A percentile compares a stretch with the other conserved stretches of the same genome.
These are phyloP conservation scores for Helicoverpa zea DNA, from an alignment of 1,140 invertebrate genomes.

Conservation along the genomic window DNA sequence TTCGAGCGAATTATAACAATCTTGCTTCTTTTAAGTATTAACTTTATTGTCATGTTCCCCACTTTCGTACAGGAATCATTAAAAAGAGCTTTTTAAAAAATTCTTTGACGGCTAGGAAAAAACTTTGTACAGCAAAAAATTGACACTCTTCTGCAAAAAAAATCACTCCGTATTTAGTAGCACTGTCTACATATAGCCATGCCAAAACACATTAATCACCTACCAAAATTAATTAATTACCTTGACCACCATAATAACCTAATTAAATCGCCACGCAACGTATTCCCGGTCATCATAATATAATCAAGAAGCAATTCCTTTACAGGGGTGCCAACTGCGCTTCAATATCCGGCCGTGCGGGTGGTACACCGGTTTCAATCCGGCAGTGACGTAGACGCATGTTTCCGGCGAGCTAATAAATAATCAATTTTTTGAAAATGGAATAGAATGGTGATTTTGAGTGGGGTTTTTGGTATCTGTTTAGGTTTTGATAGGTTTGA, in stretches of 20 bases:
- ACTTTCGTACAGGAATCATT: too few species aligned
- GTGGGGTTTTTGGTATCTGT: background rate
- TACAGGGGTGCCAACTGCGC: constrained; percentile 38
- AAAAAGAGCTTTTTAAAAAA: too few species aligned
- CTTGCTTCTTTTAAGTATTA: too few species aligned
- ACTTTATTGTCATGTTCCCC: too few species aligned
- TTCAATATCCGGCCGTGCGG: constrained; percentile 43
- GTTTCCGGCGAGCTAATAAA: constrained; percentile 27
- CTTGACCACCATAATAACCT: background rate
- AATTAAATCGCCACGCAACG: background rate
- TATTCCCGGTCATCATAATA: constrained; percentile 24
- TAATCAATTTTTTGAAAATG: background rate
- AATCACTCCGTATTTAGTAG: too few species aligned
- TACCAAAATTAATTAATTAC: background rate
- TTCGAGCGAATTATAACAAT: too few species aligned
- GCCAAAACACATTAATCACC: too few species aligned
- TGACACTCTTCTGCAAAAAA: too few species aligned
- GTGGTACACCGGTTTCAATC: constrained; percentile 37
- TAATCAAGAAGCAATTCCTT: constrained; percentile 41
- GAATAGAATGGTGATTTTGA: background rate
- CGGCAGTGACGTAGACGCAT: constrained; percentile 42
- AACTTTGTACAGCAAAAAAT: too few species aligned
- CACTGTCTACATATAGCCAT: too few species aligned
- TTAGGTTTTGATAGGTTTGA: too few species aligned
- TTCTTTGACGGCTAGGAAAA: too few species aligned